Base-by-base conservation (phyloP, 2,113 vertebrate species). In the Gasterosteus aculeatus region DNA sequence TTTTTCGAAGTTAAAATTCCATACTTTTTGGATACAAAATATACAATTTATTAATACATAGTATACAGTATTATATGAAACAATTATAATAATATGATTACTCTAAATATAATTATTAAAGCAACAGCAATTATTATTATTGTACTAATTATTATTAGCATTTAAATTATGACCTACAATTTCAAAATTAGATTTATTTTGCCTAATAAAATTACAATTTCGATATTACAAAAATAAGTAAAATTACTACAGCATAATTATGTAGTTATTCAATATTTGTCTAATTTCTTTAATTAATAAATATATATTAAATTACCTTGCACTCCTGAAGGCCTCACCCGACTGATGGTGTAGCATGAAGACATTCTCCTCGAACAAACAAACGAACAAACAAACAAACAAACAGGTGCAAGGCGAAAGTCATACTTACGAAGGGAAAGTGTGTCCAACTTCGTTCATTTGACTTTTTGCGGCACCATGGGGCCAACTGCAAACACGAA, bases 331-430 rank as follows among this genome's bases (percentile, higher is more conserved):
- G 47, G 29, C 29, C 63, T n/a, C 46, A 65, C 22, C 47, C 35
- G 31, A 18, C 33, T 35, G 38, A 29, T 26, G 46, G 10, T 35
- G 61, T 53, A 60, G 35, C 5, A 46, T 33, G 29, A 59, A 69
- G 22, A 16, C 38, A 16, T 1, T 41, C 15, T 65, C 57, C 57
- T 70, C 38, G 41, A 35, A 35, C 72, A 69, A 58, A 77, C 70
- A 56, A 46, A 49, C 74, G 87, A 80, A 83, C 78, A 85, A 69
- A 83, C 77, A 87, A 80, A 83, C 78, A 85, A 69, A 83, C 77
- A 87, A 83, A 85, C 88, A 85, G 84, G 85, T 87, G 87, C 85
- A 68, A 78, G 31, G 66, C 53, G 68, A 72, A 81, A 77, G 56
- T 77, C 62, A 61, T 38, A 69, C 75, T 62, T 56, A 76, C 70